Evolutionary conservation across 2,797 vertebrate species (phyloP).

Genomic region (Moxostoma hubbsi): DNA sequence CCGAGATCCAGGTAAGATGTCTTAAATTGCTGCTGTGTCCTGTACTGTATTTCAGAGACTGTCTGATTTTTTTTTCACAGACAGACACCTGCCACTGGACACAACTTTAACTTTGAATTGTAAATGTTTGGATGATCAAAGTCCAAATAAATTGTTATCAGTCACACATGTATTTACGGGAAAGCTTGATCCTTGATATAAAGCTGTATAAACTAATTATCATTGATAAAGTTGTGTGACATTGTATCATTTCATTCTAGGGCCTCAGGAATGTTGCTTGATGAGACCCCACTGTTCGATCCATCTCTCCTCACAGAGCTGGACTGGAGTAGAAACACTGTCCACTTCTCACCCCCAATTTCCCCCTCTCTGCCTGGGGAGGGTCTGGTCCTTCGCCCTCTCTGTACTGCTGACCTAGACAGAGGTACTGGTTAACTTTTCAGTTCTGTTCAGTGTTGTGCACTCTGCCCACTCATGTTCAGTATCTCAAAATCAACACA

Average conservation of each 20-base stretch:
- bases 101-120: slow-evolving; percentile 3
- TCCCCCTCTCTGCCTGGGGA: slow-evolving; percentile 87
- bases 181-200: neutral
- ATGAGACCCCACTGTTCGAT: slow-evolving; percentile 91
- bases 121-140: slow-evolving; percentile 46
- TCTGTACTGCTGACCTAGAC: slow-evolving; percentile 88
- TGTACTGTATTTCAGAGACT: neutral
- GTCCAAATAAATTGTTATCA: slow-evolving; percentile 18
- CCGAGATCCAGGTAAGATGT: neutral
- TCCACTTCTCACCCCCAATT: slow-evolving; percentile 86
- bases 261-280: slow-evolving; percentile 80
- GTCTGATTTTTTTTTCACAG: neutral
- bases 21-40: neutral
- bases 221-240: neutral
- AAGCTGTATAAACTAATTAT: neutral
- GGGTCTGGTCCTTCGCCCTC: slow-evolving; percentile 89
- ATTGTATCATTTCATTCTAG: slow-evolving; percentile 36
- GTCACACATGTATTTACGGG: neutral
- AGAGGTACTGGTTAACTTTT: slow-evolving; percentile 76
- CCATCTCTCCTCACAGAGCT: slow-evolving; percentile 87
- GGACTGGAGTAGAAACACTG: slow-evolving; percentile 89
- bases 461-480: too few species aligned
- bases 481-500: neutral
- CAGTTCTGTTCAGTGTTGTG: too few species aligned
- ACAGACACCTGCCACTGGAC: neutral